phyloP scores from a whole-genome alignment of 2,113 vertebrate species.

The Solenodon paradoxus region DNA sequence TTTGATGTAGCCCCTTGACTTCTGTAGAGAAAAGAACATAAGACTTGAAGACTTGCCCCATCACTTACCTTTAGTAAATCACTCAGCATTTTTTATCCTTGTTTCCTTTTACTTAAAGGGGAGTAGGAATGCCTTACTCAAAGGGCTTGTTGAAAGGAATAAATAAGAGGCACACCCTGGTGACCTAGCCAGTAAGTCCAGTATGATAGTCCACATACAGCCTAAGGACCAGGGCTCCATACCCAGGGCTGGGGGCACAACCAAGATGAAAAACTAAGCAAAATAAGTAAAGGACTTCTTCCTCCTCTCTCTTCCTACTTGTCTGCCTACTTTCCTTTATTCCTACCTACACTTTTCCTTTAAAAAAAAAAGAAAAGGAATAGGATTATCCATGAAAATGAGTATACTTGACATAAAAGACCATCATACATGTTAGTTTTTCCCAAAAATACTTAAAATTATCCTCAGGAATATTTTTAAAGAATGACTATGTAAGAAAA shows the following conservation, averaged over 20 bases:
- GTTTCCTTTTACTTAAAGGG: not conserved
- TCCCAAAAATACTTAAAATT: constrained; percentile 26
- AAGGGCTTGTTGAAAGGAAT: not conserved
- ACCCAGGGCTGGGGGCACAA: no score
- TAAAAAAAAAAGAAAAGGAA: no score
- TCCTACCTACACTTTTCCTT: no score
- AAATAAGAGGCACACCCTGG: no score
- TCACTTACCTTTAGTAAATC: not conserved
- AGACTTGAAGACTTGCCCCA: not conserved
- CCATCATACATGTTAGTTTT: not conserved
- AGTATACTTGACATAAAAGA: not conserved
- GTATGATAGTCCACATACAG: no score
- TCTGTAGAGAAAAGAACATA: not conserved
- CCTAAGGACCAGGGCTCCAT: no score
- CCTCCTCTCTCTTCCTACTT: no score
- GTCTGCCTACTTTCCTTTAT: no score
- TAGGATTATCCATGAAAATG: no score
- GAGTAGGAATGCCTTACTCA: not conserved
- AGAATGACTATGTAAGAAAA: not conserved
- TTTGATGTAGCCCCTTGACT: not conserved
- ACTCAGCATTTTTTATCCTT: not conserved
- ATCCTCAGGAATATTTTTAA: not conserved
- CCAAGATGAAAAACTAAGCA: no score
- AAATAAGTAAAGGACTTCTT: no score
- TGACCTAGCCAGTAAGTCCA: no score